Base-by-base conservation (phyloP, 37 sponge, comb jelly and placozoan species). In the Beroe forskalii region DNA sequence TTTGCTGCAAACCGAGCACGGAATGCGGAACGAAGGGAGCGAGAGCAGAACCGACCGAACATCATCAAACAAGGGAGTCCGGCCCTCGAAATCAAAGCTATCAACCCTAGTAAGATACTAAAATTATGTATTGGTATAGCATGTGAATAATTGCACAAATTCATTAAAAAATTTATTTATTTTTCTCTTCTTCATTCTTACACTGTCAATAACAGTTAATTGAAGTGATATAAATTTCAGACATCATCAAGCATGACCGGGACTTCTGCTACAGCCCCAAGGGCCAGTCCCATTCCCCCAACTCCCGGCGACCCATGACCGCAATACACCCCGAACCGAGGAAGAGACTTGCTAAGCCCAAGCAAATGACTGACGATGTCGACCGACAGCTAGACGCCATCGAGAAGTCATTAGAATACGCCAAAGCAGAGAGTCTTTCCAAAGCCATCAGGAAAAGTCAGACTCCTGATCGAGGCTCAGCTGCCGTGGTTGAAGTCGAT, bases 1-100 rank as follows among this genome's bases (percentile, higher is more conserved):
- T 80, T 44, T 24, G 86, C 86, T n/a, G 86, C 86, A 6, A 80
- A 80, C 86, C 86, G 86, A n/a, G 86, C 86, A 1, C 44, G 86
- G 40, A 80, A 43, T 1, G 86, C 86, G 2, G 86, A 32, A 1
- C 44, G 86, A 30, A 3, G 55, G 44, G 86, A 80, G 28, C 28
- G 86, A 25, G 86, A 80, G 27, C 55, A 41, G 9, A 80, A 80
- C 55, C 86, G 86, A 4, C 86, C 86, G 43, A 80, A 80, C 35
- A 80, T 80, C 55, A 41, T 80, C 28, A 35, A 44, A 43, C 86
- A 80, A 44, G 27, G 55, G 27, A 80, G 55, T n/a, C 86, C 86
- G 40, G 28, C 86, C n/a, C 86, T 80, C 86, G 86, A 80, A 48
- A 80, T 80, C 24, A 80, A 80, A 37, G 86, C 55, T 25, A 80